These are phyloP conservation scores for Cheilosia pagana DNA, from an alignment of 2,888 invertebrate species.

Conservation along the genomic window DNA sequence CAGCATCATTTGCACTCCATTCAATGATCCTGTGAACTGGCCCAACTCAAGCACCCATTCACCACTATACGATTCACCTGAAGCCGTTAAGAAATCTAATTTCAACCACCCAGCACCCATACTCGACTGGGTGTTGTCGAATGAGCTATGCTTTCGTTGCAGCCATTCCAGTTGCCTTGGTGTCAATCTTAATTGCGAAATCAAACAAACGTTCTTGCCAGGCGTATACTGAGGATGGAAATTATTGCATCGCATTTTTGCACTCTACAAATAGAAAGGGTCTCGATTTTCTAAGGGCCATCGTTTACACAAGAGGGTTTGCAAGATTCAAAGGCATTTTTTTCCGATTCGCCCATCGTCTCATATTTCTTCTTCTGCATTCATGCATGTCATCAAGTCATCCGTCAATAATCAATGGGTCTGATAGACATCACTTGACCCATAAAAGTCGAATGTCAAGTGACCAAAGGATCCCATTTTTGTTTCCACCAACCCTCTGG, in stretches of 20 bases:
- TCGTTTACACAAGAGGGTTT: constrained; percentile 12
- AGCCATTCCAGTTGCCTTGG: not conserved
- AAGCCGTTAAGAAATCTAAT: constrained; percentile 40
- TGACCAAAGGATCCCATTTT: constrained; percentile 35
- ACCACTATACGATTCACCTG: not conserved
- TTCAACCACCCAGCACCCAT: constrained; percentile 11
- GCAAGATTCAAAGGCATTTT: constrained; percentile 12
- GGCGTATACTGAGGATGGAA: not conserved
- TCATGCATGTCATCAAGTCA: constrained; percentile 60
- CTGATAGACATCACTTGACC: constrained; percentile 66
- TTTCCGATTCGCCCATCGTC: constrained; percentile 1
- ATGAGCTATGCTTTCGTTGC: constrained; percentile 31
- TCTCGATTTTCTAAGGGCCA: constrained; percentile 15
- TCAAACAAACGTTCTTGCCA: constrained; percentile 12
- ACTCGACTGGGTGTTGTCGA: constrained; percentile 6
- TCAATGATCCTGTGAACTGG: constrained; percentile 49
- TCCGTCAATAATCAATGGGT: constrained; percentile 63
- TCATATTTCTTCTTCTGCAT: constrained; percentile 35
- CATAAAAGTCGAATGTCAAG: constrained; percentile 69
- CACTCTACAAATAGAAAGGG: not conserved
- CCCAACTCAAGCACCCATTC: constrained; percentile 7
- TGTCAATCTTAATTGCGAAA: constrained; percentile 55
- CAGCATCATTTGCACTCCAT: constrained; percentile 41
- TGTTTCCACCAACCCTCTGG: constrained; percentile 4
- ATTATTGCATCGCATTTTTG: constrained; percentile 48